phyloP scores from a whole-genome alignment of 2,113 vertebrate genomes.

The Eudyptes chrysolophus region DNA sequence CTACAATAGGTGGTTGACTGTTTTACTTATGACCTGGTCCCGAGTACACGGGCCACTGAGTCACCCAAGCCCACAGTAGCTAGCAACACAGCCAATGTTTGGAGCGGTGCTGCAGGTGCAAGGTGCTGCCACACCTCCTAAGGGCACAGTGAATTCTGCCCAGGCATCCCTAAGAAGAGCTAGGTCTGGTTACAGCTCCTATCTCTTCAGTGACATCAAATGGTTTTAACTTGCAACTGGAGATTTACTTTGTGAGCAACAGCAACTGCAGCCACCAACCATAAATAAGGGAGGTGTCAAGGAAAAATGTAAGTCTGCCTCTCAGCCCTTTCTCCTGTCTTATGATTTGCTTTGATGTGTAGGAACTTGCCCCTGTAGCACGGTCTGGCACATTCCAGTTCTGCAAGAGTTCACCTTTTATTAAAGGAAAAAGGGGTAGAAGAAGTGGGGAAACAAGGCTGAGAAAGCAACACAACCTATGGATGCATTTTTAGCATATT shows the following conservation, averaged over 20 bases:
- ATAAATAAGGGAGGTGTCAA: not conserved
- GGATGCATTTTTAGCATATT: not conserved
- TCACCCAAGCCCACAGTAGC: not conserved
- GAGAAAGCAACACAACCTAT: not conserved
- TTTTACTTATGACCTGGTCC: not conserved
- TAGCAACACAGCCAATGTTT: too few species aligned
- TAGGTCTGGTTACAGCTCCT: not conserved
- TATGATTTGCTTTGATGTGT: not conserved
- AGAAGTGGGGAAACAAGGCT: not conserved
- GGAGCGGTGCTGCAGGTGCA: not conserved
- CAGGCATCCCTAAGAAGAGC: not conserved
- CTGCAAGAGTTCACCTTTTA: not conserved
- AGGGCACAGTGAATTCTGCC: not conserved
- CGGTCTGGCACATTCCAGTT: not conserved
- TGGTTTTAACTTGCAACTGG: not conserved
- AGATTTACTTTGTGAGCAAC: not conserved
- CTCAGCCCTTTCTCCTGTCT: not conserved
- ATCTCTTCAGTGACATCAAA: not conserved
- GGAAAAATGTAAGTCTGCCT: not conserved
- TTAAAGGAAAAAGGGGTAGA: not conserved
- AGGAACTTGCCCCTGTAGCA: not conserved
- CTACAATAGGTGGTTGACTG: fast-evolving
- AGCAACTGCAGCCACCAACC: not conserved
- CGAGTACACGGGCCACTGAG: not conserved
- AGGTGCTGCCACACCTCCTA: not conserved